Conservation (phyloP, 2,888 invertebrate species). For the Cantharis rufa region DNA sequence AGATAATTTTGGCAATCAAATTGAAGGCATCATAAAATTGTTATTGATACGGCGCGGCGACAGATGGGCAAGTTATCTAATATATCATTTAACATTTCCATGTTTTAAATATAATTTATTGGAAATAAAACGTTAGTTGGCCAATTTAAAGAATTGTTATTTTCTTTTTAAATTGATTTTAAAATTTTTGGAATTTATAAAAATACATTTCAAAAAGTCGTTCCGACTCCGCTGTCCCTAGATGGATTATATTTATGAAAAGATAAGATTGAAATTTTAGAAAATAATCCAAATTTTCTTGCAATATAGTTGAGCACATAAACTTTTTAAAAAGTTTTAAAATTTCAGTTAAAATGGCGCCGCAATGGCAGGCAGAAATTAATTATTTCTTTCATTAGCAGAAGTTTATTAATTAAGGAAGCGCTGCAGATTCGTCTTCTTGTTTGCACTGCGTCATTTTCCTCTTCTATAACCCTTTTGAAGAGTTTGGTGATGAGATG, state of each 20-base stretch:
- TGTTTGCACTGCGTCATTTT: constrained; percentile 57
- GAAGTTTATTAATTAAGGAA: constrained; percentile 60
- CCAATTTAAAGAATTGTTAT: too few species aligned
- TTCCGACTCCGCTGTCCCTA: background rate
- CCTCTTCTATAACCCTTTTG: constrained; percentile 51
- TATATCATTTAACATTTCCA: too few species aligned
- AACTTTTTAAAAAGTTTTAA: constrained; percentile 28
- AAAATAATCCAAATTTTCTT: background rate
- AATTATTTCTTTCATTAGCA: constrained; percentile 60
- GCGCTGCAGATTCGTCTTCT: constrained; percentile 55
- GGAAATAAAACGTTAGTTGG: too few species aligned
- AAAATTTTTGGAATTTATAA: too few species aligned
- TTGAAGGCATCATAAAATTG: too few species aligned
- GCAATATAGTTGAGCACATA: background rate
- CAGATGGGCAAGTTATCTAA: too few species aligned
- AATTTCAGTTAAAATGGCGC: constrained; percentile 40
- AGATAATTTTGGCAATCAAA: too few species aligned
- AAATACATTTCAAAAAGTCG: too few species aligned
- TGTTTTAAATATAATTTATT: too few species aligned
- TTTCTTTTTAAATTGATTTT: too few species aligned
- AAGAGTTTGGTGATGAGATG: constrained; percentile 51
- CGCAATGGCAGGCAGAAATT: constrained; percentile 56
- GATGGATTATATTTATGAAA: background rate
- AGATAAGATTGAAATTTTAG: background rate
- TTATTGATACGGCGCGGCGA: too few species aligned